Evolutionary conservation across 2,888 invertebrate genomes (phyloP).

Genomic region (Heliconius ethilla): DNA sequence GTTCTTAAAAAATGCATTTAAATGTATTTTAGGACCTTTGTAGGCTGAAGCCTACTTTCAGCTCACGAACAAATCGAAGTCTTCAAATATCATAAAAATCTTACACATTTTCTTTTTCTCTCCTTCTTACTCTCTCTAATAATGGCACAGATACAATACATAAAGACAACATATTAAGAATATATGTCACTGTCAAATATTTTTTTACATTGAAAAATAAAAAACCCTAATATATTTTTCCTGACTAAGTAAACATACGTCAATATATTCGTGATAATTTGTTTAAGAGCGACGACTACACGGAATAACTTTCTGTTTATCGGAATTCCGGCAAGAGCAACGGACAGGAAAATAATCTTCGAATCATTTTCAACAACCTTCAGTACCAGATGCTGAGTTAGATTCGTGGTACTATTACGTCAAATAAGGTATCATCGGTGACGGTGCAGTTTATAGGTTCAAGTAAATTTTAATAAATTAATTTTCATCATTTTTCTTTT

Average conservation of each 20-base stretch:
- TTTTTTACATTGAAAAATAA: background rate
- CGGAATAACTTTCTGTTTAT: constrained; percentile 70
- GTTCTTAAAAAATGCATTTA: background rate
- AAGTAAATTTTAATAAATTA: background rate
- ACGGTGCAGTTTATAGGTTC: background rate
- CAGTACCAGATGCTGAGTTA: constrained; percentile 10
- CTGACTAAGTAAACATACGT: constrained; percentile 39
- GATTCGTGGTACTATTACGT: constrained; percentile 2
- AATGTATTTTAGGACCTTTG: background rate
- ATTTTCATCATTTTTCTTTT: background rate
- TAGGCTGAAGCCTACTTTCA: background rate
- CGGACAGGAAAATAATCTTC: constrained; percentile 59
- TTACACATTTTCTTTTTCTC: too few relatives aligned
- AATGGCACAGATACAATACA: background rate
- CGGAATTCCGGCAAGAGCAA: constrained; percentile 58
- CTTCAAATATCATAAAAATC: too few relatives aligned
- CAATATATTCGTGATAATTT: constrained; percentile 58
- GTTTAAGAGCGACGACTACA: constrained; percentile 57
- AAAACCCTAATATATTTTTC: background rate
- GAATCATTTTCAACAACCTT: constrained; percentile 24
- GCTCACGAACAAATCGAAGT: too few relatives aligned
- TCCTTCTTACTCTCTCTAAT: background rate
- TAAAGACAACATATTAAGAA: background rate
- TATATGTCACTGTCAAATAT: background rate
- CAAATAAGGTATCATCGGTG: background rate